A percentile compares a stretch with the other conserved stretches of the same genome.
Conservation (phyloP, 2,113 vertebrate genomes). For the Alouatta palliata region DNA sequence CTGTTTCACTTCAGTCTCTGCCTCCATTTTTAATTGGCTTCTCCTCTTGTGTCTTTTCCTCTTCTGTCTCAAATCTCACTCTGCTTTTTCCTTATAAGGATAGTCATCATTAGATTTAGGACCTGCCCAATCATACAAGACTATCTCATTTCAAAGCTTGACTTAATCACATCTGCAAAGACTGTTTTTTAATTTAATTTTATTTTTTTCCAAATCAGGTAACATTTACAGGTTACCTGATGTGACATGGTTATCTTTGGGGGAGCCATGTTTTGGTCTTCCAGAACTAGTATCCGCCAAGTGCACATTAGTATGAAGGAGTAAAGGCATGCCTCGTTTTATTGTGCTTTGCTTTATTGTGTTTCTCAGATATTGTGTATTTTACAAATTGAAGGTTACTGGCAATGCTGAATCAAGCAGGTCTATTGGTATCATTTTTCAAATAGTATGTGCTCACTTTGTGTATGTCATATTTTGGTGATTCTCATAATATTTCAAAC, state of each 20-base stretch:
- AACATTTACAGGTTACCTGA: background rate
- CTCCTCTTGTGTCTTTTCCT: background rate
- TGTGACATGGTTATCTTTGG: background rate
- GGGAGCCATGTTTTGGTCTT: background rate
- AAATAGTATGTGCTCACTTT: background rate
- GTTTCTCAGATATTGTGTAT: background rate
- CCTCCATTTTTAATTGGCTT: background rate
- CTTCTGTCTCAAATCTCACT: background rate
- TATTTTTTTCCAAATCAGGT: background rate
- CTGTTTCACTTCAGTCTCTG: background rate
- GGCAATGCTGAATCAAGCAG: background rate
- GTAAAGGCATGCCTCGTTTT: background rate
- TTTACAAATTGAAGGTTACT: background rate
- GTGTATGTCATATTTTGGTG: background rate
- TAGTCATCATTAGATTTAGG: background rate
- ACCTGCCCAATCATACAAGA: background rate
- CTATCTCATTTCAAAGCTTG: background rate
- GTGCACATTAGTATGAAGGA: background rate
- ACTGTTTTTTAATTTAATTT: too few species aligned
- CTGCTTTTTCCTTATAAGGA: background rate
- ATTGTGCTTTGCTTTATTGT: background rate
- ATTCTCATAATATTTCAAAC: background rate
- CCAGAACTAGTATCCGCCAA: background rate
- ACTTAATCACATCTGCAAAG: background rate
- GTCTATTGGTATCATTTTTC: background rate